Evolutionary conservation across 2,888 invertebrate species (phyloP), one percentile per base, ranked within the genome.

Genomic region (Syritta pipiens): DNA sequence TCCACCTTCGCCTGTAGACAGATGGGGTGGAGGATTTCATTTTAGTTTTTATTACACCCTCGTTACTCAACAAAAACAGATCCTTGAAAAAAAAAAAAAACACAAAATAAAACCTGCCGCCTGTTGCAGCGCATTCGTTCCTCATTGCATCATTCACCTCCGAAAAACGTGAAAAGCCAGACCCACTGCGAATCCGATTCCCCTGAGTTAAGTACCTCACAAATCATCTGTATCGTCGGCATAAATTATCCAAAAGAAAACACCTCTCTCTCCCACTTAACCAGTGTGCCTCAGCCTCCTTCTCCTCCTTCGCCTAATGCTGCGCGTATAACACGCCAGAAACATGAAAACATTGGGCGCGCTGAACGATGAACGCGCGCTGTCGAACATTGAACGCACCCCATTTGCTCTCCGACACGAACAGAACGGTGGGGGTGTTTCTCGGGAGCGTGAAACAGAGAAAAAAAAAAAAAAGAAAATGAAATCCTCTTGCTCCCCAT

Each of bases 181-280:
- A 51, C 63, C 28, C 55, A 48, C 51, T 51, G 48, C 77, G 60
- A 60, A 65, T 32, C 37, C 65, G 12, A 53, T 59, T 53, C 49
- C 49, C n/a, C 28, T 10, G 17, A 10, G 17, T 65, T 42, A 77
- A 72, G 65, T 72, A 48, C 65, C 53, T 40, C 71, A 72, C 77
- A 77, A 77, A 72, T 77, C 72, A 67, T 60, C 65, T 22, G 60
- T 42, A 72, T 48, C 42, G 46, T 44, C 20, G 53, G 60, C 72
- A 77, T 77, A 67, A 77, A 77, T 77, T 77, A 77, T 60, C 59
- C 46, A 65, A 60, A 19, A 46, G 72, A 77, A 60, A 62, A 62
- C 30, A 12, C 14, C 12, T 22, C 24, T 22, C 44, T 7, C 44
- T 24, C 12, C 44, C 24, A 46, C 22, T 12, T 46, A 46, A 20